These are phyloP conservation scores for Harpalus rufipes DNA, from an alignment of 2,888 invertebrate genomes.

Conservation along the genomic window DNA sequence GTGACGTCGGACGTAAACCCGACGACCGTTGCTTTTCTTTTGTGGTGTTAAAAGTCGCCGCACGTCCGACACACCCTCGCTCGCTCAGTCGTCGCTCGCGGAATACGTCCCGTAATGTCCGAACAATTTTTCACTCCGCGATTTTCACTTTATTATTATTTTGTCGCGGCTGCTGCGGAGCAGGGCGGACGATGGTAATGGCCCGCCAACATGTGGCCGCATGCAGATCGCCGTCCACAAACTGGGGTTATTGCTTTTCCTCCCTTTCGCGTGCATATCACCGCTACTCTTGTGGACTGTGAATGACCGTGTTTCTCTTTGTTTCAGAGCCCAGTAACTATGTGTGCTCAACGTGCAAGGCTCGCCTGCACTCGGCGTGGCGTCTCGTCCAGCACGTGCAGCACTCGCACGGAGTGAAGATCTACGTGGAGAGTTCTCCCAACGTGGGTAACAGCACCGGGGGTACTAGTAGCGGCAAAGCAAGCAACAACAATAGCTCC, in stretches of 20 bases:
- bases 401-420: conserved; percentile 94
- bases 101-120: conserved; percentile 76
- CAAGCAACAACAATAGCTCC: conserved; percentile 80
- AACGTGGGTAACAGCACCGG: conserved; percentile 71
- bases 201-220: conserved; percentile 76
- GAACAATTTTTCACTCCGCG: conserved; percentile 77
- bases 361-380: conserved; percentile 96
- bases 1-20: conserved; percentile 22
- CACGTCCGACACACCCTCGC: conserved; percentile 77
- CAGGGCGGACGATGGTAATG: conserved; percentile 73
- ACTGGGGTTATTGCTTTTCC: conserved; percentile 56
- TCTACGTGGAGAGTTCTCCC: conserved; percentile 87
- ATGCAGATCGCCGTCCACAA: conserved; percentile 73
- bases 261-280: conserved; percentile 67
- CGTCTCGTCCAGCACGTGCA: conserved; percentile 96
- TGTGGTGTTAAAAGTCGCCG: conserved; percentile 71
- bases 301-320: conserved; percentile 70
- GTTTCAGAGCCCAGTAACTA: conserved; percentile 95
- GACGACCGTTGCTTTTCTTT: conserved; percentile 54
- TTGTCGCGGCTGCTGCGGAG: conserved; percentile 71
- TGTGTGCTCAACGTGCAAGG: conserved; percentile 96
- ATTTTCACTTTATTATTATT: conserved; percentile 77
- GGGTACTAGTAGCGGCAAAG: conserved; percentile 71
- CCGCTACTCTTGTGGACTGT: conserved; percentile 41
- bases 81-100: conserved; percentile 66